These are phyloP conservation scores for Halyomorpha halys DNA, from an alignment of 1,140 invertebrate genomes.

Conservation along the genomic window DNA sequence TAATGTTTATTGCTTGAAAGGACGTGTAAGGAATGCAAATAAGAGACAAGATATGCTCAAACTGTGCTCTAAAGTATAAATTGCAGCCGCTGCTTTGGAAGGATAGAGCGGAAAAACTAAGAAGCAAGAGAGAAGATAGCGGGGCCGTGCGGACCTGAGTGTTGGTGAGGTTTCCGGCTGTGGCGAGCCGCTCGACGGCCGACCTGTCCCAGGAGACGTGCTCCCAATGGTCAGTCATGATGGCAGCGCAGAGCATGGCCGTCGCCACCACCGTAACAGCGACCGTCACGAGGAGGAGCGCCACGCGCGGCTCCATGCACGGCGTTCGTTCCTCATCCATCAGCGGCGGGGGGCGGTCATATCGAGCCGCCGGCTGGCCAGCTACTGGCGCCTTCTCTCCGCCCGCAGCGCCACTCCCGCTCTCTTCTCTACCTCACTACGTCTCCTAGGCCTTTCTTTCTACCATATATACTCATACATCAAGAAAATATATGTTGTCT, in stretches of 20 bases:
- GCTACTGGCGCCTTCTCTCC: conserved; percentile 2
- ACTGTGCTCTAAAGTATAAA: too few relatives aligned
- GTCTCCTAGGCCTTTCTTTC: conserved; percentile 9
- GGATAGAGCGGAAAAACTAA: too few relatives aligned
- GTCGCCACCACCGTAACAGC: conserved; percentile 51
- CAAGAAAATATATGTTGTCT: too few relatives aligned
- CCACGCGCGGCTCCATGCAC: conserved; percentile 24
- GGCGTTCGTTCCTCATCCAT: conserved; percentile 6
- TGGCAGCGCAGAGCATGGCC: conserved; percentile 64
- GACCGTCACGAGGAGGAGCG: conserved; percentile 37
- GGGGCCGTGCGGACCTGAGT: conserved; percentile 34
- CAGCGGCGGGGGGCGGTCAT: background rate
- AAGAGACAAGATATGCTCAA: too few relatives aligned
- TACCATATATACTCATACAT: too few relatives aligned
- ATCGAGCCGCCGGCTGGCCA: conserved; percentile 1
- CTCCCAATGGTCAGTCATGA: conserved; percentile 81
- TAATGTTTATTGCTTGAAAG: too few relatives aligned
- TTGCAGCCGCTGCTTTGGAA: too few relatives aligned
- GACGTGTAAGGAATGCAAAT: too few relatives aligned
- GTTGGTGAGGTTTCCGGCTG: conserved; percentile 15
- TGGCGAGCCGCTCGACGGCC: conserved; percentile 21
- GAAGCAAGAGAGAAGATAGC: too few relatives aligned
- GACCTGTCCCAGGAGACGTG: conserved; percentile 58
- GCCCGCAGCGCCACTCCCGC: conserved; percentile 4
- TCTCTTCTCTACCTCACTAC: background rate